These are phyloP conservation scores for Sarcophaga carnaria DNA, from an alignment of 2,888 invertebrate species.

Conservation along the genomic window DNA sequence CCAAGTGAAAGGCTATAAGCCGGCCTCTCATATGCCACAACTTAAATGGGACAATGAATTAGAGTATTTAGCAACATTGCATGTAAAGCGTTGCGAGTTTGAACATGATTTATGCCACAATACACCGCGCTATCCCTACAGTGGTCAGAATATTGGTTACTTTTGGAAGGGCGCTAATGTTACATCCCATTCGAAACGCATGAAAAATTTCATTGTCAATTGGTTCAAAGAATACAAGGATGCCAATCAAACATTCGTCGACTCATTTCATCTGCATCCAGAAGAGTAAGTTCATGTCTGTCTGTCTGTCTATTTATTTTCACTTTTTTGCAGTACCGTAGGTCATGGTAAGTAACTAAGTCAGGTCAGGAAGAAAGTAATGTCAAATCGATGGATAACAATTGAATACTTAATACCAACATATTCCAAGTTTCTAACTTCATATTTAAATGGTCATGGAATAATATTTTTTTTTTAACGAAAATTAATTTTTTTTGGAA, in stretches of 20 bases:
- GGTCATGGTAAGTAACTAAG: not conserved
- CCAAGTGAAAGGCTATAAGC: conserved; percentile 74
- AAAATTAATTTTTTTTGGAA: no score
- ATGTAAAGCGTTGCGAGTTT: conserved; percentile 78
- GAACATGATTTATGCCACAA: conserved; percentile 79
- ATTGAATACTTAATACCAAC: no score
- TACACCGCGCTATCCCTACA: conserved; percentile 75
- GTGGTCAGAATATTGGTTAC: conserved; percentile 80
- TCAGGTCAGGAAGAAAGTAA: not conserved
- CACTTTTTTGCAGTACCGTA: not conserved
- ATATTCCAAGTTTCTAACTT: no score
- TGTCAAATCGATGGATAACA: no score
- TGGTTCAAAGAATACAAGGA: conserved; percentile 79
- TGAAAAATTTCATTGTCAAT: conserved; percentile 77
- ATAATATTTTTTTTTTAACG: no score
- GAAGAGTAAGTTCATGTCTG: conserved; percentile 72
- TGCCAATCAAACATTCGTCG: conserved; percentile 78
- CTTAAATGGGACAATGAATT: conserved; percentile 79
- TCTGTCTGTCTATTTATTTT: not conserved
- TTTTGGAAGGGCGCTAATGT: conserved; percentile 78
- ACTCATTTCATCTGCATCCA: conserved; percentile 76
- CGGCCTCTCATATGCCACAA: conserved; percentile 78
- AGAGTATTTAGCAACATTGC: conserved; percentile 77
- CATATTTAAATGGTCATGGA: no score
- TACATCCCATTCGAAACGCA: conserved; percentile 78